Conservation (phyloP, 1,140 invertebrate species). For the Cydia fagiglandana region DNA sequence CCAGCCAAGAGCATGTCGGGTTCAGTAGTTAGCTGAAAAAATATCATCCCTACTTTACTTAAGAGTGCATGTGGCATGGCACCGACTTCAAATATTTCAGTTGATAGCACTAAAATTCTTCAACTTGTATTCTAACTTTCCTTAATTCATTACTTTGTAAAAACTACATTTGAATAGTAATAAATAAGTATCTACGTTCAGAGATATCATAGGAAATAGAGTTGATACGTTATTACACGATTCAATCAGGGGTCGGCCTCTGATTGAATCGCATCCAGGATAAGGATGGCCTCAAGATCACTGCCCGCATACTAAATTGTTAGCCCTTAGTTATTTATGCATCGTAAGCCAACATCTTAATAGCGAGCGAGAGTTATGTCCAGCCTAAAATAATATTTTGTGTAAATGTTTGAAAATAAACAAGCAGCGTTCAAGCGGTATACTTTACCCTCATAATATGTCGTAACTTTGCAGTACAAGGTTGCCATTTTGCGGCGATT, state of each 20-base stretch:
- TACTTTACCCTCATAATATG: slow-evolving; percentile 59
- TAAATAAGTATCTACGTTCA: background rate
- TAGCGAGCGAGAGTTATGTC: slow-evolving; percentile 72
- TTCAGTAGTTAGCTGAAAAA: no score
- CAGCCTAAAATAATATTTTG: slow-evolving; percentile 79
- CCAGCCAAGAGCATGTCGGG: no score
- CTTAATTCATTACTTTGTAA: no score
- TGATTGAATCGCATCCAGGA: slow-evolving; percentile 47
- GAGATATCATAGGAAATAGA: slow-evolving; percentile 43
- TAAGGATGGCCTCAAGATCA: slow-evolving; percentile 61
- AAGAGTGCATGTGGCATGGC: no score
- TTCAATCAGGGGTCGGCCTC: slow-evolving; percentile 58
- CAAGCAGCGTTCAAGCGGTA: slow-evolving; percentile 56
- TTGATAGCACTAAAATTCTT: no score
- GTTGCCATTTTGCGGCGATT: slow-evolving; percentile 53
- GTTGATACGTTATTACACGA: slow-evolving; percentile 59
- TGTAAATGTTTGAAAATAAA: slow-evolving; percentile 77
- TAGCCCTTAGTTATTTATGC: slow-evolving; percentile 76
- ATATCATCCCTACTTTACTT: no score
- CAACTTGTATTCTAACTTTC: no score
- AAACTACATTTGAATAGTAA: background rate
- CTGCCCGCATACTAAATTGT: slow-evolving; percentile 74
- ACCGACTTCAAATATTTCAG: no score
- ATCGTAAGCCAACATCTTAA: slow-evolving; percentile 77
- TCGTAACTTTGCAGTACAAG: slow-evolving; percentile 55